These are phyloP conservation scores for Cataglyphis cursor DNA, from an alignment of 2,888 invertebrate genomes.

Conservation along the genomic window DNA sequence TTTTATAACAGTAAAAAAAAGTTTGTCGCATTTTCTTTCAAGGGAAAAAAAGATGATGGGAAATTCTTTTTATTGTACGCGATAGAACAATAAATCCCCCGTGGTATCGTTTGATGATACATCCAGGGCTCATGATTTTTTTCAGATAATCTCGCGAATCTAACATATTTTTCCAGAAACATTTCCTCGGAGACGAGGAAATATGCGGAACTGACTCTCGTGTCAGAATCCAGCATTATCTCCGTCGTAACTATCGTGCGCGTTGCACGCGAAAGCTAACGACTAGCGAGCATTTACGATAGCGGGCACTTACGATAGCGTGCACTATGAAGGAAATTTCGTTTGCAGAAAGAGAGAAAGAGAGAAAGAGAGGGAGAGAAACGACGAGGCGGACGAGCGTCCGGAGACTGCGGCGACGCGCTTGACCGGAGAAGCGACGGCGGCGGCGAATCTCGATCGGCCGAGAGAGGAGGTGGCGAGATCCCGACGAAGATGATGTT, in stretches of 20 bases:
- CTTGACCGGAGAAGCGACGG: slow-evolving; percentile 55
- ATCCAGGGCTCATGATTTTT: not conserved
- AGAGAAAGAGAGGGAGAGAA: slow-evolving; percentile 42
- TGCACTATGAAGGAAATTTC: slow-evolving; percentile 35
- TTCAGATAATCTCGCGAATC: not conserved
- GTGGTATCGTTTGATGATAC: not conserved
- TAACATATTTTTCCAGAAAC: not conserved
- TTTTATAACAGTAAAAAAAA: not conserved
- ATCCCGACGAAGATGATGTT: slow-evolving; percentile 76
- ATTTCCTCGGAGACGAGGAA: not conserved
- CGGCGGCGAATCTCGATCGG: slow-evolving; percentile 42
- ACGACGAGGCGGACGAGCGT: slow-evolving; percentile 60
- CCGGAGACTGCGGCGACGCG: slow-evolving; percentile 62
- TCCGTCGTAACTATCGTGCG: slow-evolving; percentile 16
- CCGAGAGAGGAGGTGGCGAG: slow-evolving; percentile 62
- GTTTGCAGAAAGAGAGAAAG: slow-evolving; percentile 51
- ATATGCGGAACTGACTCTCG: slow-evolving; percentile 1
- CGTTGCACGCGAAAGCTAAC: slow-evolving; percentile 19
- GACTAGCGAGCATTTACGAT: slow-evolving; percentile 20
- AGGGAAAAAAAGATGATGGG: not conserved
- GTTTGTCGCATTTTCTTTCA: not conserved
- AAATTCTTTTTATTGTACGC: not conserved
- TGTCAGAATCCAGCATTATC: slow-evolving; percentile 18
- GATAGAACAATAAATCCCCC: not conserved
- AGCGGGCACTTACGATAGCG: slow-evolving; percentile 21